Evolutionary conservation across 2,113 vertebrate genomes (phyloP), one percentile per base, ranked within the genome.

Genomic region (Eudyptes chrysolophus): DNA sequence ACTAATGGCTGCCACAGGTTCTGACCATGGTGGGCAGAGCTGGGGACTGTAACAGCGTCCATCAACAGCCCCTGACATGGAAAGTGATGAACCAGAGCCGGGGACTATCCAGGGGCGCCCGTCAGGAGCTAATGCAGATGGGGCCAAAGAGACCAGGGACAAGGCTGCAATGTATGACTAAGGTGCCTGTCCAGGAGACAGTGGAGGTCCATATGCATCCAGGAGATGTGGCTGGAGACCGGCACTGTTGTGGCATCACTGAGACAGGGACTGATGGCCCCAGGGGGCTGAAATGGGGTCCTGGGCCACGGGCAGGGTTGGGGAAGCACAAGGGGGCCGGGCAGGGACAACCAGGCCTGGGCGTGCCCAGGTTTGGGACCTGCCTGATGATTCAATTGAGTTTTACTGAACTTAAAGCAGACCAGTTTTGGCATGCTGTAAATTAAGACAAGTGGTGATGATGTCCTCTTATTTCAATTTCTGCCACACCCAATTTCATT

Each of bases 291-390:
- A 78, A 90, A 65, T n/a, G 44, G 6, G 2, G 27, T 80, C 6
- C 34, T 58, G 34, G 7, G 7, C 13, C 6, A 8, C 17, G n/a
- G 13, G 15, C 7, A 20, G 6, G 2, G 4, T n/a, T 1, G 4
- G 7, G 7, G 10, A 92, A 54, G 15, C 20, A 36, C 18, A 49
- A 21, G 17, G 3, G 1, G 2, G 4, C 5, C 9, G 6, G 12
- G 7, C 27, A 74, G 26, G 24, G 21, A 36, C 32, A 93, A 18
- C 5, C 49, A 77, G n/a, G 13, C 2, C 38, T 68, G 24, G 4
- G 1, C 3, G 2, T 29, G 20, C 15, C 4, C 10, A 7, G 6
- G 5, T n/a, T 42, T 70, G 44, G 18, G 49, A 58, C 34, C 20
- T 65, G 38, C 15, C 13, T 85, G 34, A 17, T 90, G 24, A 62